Evolutionary conservation across 2,113 vertebrate species (phyloP).

Genomic region (Progne subis): DNA sequence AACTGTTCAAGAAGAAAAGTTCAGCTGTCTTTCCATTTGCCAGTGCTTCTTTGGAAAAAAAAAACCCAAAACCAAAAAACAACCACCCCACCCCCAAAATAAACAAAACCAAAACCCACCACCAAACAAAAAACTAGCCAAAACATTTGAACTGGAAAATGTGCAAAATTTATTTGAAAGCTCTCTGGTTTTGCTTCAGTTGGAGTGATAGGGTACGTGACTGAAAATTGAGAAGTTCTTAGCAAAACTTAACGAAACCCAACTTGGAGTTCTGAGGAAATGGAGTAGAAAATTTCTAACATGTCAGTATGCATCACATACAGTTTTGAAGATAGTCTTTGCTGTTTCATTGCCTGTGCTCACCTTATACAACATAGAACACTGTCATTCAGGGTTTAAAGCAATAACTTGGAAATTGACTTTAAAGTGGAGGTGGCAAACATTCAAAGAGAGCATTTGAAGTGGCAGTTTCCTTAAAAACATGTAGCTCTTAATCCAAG

Average conservation of each 20-base stretch:
- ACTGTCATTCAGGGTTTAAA: not conserved
- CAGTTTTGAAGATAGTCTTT: not conserved
- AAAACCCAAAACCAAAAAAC: not conserved
- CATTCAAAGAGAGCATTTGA: not conserved
- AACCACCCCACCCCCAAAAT: not conserved
- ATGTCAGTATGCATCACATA: not conserved
- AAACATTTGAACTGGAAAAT: not conserved
- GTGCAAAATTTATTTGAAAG: not conserved
- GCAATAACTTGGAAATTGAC: not conserved
- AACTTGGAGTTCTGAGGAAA: not conserved
- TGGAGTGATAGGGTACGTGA: not conserved
- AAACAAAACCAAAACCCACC: not conserved
- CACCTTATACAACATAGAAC: not conserved
- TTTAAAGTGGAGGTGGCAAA: not conserved
- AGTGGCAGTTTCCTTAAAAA: not conserved
- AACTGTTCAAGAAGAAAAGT: not conserved
- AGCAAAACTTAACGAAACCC: not conserved
- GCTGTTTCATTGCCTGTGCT: not conserved
- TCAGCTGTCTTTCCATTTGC: not conserved
- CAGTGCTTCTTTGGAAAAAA: not conserved
- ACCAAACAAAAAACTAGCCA: not conserved
- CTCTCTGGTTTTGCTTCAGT: not conserved
- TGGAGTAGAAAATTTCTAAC: not conserved
- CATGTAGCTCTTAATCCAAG: not conserved
- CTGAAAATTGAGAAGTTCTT: not conserved